Conservation (phyloP, 2,888 invertebrate species). For the Eupithecia inturbata region DNA sequence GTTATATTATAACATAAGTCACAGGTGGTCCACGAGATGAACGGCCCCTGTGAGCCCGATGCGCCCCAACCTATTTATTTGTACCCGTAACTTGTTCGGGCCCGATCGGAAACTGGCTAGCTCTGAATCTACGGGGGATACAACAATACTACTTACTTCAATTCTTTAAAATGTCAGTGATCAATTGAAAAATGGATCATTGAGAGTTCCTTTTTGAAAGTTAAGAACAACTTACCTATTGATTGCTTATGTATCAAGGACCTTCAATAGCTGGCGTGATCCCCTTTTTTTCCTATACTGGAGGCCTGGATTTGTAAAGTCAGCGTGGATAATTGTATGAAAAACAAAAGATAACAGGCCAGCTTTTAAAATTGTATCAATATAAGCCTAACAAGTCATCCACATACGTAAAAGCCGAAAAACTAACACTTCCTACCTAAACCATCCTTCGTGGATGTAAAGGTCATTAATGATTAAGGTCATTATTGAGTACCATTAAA, state of each 20-base stretch:
- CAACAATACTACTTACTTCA: constrained; percentile 44
- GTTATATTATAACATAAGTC: constrained; percentile 44
- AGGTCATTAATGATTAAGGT: neutral
- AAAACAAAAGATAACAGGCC: too few species aligned
- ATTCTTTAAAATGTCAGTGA: constrained; percentile 23
- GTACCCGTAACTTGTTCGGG: constrained; percentile 57
- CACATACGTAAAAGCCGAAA: too few species aligned
- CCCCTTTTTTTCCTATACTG: too few species aligned
- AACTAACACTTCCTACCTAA: too few species aligned
- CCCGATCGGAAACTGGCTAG: constrained; percentile 56
- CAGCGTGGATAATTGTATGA: too few species aligned
- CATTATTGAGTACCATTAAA: neutral
- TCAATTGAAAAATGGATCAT: constrained; percentile 12
- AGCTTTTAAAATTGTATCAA: too few species aligned
- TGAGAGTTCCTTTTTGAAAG: neutral
- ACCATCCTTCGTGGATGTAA: neutral
- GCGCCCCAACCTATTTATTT: constrained; percentile 68
- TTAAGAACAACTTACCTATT: too few species aligned
- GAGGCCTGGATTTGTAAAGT: too few species aligned
- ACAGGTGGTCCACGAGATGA: constrained; percentile 75
- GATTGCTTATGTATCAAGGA: too few species aligned
- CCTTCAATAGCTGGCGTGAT: too few species aligned
- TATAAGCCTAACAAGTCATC: too few species aligned
- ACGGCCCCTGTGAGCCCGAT: constrained; percentile 66
- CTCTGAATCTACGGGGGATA: constrained; percentile 54